Evolutionary conservation across 2,113 vertebrate species (phyloP).

Genomic region (Myotis brandtii): DNA sequence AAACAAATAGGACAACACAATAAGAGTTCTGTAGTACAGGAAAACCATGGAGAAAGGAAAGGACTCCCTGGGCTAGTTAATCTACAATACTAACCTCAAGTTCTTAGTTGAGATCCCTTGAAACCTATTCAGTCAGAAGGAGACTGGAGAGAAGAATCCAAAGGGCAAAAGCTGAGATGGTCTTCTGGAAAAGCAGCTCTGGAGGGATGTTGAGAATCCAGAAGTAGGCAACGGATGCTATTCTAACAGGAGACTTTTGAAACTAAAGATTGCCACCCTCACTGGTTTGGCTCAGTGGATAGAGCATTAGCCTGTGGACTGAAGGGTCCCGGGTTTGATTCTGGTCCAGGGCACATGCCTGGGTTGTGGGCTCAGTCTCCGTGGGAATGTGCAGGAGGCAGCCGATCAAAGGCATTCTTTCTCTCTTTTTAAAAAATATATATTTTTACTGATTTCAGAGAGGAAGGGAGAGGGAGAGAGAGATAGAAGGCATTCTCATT

Average conservation of each 20-base stretch:
- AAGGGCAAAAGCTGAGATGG: not conserved
- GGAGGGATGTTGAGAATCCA: not conserved
- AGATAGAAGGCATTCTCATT: not conserved
- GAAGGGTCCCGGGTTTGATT: no score
- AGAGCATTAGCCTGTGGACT: no score
- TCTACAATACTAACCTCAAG: not conserved
- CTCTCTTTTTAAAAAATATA: no score
- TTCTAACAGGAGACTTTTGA: not conserved
- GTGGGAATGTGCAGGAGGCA: no score
- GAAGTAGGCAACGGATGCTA: not conserved
- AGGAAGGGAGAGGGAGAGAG: no score
- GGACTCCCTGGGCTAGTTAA: not conserved
- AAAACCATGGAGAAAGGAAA: not conserved
- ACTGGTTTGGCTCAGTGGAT: no score
- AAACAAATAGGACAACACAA: not conserved
- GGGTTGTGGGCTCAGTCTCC: no score
- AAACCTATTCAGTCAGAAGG: not conserved
- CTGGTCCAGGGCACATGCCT: no score
- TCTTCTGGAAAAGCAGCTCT: not conserved
- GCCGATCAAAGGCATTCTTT: no score
- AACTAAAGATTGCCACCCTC: not conserved
- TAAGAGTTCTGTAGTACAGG: not conserved
- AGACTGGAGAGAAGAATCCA: not conserved
- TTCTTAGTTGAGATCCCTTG: not conserved
- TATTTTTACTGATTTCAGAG: no score